Evolutionary conservation across 2,797 vertebrate genomes (phyloP).

Genomic region (Antrozous pallidus): DNA sequence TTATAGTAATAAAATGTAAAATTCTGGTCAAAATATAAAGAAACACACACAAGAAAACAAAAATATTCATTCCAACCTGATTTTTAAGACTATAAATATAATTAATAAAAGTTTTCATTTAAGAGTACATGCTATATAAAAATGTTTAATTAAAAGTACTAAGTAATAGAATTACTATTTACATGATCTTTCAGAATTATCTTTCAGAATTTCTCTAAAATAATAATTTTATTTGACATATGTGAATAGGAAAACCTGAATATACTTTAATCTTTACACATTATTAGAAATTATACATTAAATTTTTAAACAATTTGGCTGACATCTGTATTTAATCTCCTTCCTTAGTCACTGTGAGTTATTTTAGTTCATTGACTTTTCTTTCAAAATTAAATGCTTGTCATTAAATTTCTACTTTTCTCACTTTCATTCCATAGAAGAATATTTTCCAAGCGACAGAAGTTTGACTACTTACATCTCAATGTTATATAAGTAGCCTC

Average conservation of each 20-base stretch:
- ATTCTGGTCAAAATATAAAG: neutral
- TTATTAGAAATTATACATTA: neutral
- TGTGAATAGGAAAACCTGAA: neutral
- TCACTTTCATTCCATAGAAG: neutral
- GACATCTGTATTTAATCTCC: neutral
- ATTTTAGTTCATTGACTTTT: conserved; percentile 3
- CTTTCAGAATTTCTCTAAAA: neutral
- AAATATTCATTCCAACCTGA: neutral
- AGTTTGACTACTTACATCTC: neutral
- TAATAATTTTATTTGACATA: neutral
- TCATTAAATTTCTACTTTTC: neutral
- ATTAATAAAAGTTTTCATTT: neutral
- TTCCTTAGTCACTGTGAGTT: neutral
- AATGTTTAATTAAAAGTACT: neutral
- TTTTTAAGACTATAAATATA: neutral
- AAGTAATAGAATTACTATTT: neutral
- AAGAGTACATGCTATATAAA: neutral
- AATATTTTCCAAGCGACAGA: neutral
- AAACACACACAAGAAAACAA: neutral
- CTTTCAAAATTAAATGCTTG: neutral
- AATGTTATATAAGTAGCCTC: neutral
- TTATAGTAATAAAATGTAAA: neutral
- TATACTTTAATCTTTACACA: neutral
- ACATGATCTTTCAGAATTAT: neutral
- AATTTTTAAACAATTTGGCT: neutral